Base-by-base conservation (phyloP, 1,140 invertebrate species). In the Drosophila rufa region DNA sequence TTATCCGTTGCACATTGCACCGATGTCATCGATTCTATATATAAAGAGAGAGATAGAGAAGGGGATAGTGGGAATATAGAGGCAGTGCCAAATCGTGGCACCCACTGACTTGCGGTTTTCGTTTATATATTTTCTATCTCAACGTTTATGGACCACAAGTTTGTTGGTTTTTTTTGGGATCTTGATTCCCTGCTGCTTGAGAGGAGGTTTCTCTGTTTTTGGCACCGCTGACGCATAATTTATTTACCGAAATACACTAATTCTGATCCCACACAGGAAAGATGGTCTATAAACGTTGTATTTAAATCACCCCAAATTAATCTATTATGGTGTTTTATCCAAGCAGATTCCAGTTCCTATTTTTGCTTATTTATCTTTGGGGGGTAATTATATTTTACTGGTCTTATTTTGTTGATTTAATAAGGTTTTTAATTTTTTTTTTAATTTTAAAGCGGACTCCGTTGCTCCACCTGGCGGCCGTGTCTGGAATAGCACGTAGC, bases 211-310 rank as follows among this genome's bases (percentile, higher is more conserved):
- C 19, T 73, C 53, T 73, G 38, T 15, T 74, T 45, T 74, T 74
- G 68, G 48, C 69, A 61, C 43, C 15, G 56, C 59, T 75, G 80
- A 79, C 80, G 65, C 70, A 80, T 80, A 59, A 83, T 83, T 80
- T 83, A 83, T 83, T 80, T 76, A 83, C 69, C 76, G 46, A 55
- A 46, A 56, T 43, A 66, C 51, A 45, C 40, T 33, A 71, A 60
- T 64, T 33, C 47, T 40, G 30, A 45, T 36, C 55, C 67, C 67
- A 74, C 70, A 56, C 62, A 56, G 48, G 30, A 70, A 67, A 55
- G 27, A 46, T 46, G 22, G 33, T 68, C 67, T 46, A 55, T 55
- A 68, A 68, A 70, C 27, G n/a, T 38, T 45, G 33, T 17, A 46
- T 70, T 70, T 68, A 70, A 47, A 40, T 68, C 48, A 70, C 46